These are phyloP conservation scores for Intellagama lesueurii DNA, from an alignment of 2,797 vertebrate species.

Conservation along the genomic window DNA sequence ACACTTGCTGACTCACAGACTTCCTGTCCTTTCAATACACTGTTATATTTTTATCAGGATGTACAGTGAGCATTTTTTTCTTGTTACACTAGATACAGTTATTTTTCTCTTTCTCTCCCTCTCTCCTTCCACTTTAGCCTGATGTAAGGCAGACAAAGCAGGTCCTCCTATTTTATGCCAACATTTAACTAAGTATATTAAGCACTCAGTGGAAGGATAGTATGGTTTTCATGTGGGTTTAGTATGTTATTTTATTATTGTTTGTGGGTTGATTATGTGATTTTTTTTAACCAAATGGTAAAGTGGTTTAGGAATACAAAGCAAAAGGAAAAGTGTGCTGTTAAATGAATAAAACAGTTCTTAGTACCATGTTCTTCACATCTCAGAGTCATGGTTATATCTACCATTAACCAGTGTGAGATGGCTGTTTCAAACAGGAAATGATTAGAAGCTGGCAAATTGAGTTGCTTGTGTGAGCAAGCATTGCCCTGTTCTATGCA, in stretches of 20 bases:
- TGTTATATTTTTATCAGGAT: not conserved
- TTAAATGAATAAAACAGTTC: not conserved
- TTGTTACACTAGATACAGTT: no score
- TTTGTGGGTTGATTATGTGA: not conserved
- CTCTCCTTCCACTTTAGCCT: no score
- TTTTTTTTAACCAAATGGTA: not conserved
- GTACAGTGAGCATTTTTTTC: not conserved
- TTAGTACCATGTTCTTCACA: not conserved
- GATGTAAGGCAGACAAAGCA: no score
- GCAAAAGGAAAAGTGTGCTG: no score
- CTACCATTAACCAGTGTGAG: not conserved
- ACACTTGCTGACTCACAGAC: not conserved
- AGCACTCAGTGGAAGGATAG: not conserved
- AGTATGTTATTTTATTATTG: not conserved
- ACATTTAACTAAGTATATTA: not conserved
- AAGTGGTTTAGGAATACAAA: not conserved
- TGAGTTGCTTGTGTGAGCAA: no score
- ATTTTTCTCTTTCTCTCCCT: no score
- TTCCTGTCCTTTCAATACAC: not conserved
- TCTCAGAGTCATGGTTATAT: not conserved
- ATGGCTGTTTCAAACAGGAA: not conserved
- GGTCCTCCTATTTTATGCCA: no score
- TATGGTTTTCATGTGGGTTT: not conserved
- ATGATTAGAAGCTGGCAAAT: not conserved
- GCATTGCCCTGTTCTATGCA: no score